Evolutionary conservation across 2,113 vertebrate genomes (phyloP).

Genomic region (Ctenodactylus gundi): DNA sequence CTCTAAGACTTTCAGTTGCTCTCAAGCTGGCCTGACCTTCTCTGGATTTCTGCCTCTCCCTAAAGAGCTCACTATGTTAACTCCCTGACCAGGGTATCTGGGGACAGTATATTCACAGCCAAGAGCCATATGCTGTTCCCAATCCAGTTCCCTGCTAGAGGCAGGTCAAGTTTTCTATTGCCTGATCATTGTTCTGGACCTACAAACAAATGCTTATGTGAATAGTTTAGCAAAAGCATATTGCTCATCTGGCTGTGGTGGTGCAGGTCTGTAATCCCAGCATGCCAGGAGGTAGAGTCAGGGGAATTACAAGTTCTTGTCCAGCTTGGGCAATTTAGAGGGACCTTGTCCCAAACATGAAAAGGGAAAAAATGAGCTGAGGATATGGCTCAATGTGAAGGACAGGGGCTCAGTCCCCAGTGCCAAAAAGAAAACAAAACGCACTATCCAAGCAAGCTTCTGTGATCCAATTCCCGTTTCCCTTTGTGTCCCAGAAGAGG

Average conservation of each 20-base stretch:
- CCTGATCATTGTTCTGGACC: accelerated
- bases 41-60: neutral
- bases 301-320: no score
- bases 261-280: no score
- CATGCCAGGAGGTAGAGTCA: no score
- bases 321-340: no score
- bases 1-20: neutral
- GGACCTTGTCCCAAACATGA: no score
- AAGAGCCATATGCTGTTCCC: neutral
- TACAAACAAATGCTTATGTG: accelerated
- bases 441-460: no score
- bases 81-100: neutral
- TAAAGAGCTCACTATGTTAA: neutral
- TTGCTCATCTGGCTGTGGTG: neutral
- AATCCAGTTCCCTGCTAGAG: accelerated
- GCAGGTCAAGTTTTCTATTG: neutral
- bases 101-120: neutral
- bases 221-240: neutral
- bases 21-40: neutral
- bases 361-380: no score
- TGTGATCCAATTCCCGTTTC: neutral
- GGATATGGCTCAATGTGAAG: no score
- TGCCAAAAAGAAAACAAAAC: no score
- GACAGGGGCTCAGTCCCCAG: no score
- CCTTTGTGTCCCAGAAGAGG: neutral